Percentiles rank a stretch among this genome's conserved stretches.
These are phyloP conservation scores for Eremobia ochroleuca DNA, from an alignment of 2,888 invertebrate species.

Conservation along the genomic window DNA sequence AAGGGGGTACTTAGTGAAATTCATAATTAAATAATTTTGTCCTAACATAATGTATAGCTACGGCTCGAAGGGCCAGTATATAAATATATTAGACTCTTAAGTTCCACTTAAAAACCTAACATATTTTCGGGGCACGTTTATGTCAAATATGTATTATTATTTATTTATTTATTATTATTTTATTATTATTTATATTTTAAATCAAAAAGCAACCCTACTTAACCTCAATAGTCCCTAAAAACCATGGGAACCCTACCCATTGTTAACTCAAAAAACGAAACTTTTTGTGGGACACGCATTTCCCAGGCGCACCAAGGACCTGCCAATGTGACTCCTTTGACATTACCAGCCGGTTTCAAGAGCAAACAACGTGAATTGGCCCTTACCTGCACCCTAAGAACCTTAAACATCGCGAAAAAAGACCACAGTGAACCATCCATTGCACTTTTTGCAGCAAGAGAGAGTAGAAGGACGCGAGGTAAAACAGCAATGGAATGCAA, in stretches of 20 bases:
- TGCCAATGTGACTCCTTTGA: constrained; percentile 86
- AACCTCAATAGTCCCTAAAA: background rate
- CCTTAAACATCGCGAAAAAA: constrained; percentile 16
- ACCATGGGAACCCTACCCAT: constrained; percentile 53
- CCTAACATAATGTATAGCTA: no score
- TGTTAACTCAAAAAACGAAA: constrained; percentile 60
- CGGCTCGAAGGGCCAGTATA: background rate
- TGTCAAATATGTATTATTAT: no score
- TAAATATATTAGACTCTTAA: background rate
- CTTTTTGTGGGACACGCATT: constrained; percentile 63
- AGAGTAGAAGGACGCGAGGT: constrained; percentile 5
- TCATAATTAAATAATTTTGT: background rate
- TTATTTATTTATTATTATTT: no score
- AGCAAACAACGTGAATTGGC: constrained; percentile 54
- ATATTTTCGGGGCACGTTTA: background rate
- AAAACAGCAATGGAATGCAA: constrained; percentile 40
- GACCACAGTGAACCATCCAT: constrained; percentile 29
- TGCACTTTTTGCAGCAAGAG: constrained; percentile 24
- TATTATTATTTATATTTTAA: no score
- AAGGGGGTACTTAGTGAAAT: no score
- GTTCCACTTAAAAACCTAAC: background rate
- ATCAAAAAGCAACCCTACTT: background rate
- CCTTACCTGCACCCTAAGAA: constrained; percentile 41
- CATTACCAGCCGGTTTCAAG: constrained; percentile 80
- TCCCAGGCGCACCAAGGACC: constrained; percentile 77